Evolutionary conservation across 2,888 invertebrate species (phyloP).

Genomic region (Netelia melanura): DNA sequence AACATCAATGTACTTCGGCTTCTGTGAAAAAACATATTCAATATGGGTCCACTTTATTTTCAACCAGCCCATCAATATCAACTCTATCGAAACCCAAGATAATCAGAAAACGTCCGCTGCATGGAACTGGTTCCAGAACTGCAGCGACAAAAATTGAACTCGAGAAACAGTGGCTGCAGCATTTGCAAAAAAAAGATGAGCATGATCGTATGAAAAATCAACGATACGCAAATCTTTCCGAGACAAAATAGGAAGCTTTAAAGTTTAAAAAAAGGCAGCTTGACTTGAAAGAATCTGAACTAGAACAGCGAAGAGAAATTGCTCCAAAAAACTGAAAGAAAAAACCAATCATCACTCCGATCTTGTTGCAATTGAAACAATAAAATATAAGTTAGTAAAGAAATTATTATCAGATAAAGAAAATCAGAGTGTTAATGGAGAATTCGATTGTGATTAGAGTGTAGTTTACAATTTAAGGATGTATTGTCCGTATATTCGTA

Average conservation of each 20-base stretch:
- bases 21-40: background rate
- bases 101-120: slow-evolving; percentile 10
- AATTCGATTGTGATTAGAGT: background rate
- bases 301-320: slow-evolving; percentile 34
- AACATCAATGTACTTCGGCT: slow-evolving; percentile 1
- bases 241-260: slow-evolving; percentile 13
- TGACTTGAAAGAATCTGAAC: slow-evolving; percentile 11
- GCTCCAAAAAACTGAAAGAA: slow-evolving; percentile 25
- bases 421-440: background rate
- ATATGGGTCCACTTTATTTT: background rate
- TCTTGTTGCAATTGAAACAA: slow-evolving; percentile 20
- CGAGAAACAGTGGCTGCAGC: slow-evolving; percentile 17
- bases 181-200: slow-evolving; percentile 29
- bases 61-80: background rate
- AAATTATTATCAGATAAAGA: slow-evolving; percentile 2
- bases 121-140: slow-evolving; percentile 25
- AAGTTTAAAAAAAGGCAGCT: slow-evolving; percentile 30
- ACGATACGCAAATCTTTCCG: background rate
- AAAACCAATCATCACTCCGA: slow-evolving; percentile 3
- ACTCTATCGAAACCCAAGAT: background rate
- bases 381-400: background rate
- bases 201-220: slow-evolving; percentile 22
- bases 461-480: too few species aligned
- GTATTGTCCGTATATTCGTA: too few species aligned
- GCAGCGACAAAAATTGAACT: slow-evolving; percentile 21